A percentile compares a stretch with the other conserved stretches of the same genome.
Evolutionary conservation across 1,140 invertebrate genomes (phyloP).

Genomic region (Drosophila bocqueti): DNA sequence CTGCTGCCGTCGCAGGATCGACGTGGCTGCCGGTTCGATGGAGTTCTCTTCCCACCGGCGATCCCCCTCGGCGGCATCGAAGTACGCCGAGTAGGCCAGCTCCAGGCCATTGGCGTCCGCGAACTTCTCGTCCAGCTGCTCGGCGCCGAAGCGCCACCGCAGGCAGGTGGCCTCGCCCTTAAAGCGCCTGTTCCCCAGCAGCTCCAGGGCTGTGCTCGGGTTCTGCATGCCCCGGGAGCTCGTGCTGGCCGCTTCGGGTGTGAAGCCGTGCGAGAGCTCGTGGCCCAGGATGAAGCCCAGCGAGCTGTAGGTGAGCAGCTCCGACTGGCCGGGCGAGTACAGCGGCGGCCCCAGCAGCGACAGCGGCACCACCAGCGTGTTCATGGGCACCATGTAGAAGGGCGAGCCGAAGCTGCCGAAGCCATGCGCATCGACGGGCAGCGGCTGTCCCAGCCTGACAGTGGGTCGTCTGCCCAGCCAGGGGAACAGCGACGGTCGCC

Average conservation of each 20-base stretch:
- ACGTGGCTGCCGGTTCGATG: not conserved
- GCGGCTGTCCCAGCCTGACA: not conserved
- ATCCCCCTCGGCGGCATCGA: not conserved
- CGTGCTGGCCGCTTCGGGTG: slow-evolving; percentile 1
- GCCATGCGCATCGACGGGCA: slow-evolving; percentile 1
- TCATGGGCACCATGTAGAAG: slow-evolving; percentile 30
- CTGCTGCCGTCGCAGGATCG: not conserved
- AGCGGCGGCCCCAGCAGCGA: slow-evolving; percentile 44
- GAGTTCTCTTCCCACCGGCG: not conserved
- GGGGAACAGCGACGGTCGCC: not conserved
- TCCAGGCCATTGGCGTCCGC: slow-evolving; percentile 49
- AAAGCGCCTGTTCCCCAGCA: not conserved
- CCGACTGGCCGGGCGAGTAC: slow-evolving; percentile 21
- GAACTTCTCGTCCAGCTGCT: slow-evolving; percentile 41
- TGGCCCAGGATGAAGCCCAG: slow-evolving; percentile 63
- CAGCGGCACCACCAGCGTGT: slow-evolving; percentile 48
- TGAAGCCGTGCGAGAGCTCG: slow-evolving; percentile 59
- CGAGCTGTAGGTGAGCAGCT: slow-evolving; percentile 30
- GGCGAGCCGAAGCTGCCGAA: slow-evolving; percentile 53
- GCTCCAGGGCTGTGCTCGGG: accelerated
- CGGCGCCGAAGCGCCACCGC: not conserved
- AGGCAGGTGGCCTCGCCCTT: slow-evolving; percentile 6
- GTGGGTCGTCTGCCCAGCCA: not conserved
- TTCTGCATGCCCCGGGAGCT: slow-evolving; percentile 12
- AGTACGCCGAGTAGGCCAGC: slow-evolving; percentile 44